Evolutionary conservation across 2,888 invertebrate species (phyloP).

Genomic region (Selenia dentaria): DNA sequence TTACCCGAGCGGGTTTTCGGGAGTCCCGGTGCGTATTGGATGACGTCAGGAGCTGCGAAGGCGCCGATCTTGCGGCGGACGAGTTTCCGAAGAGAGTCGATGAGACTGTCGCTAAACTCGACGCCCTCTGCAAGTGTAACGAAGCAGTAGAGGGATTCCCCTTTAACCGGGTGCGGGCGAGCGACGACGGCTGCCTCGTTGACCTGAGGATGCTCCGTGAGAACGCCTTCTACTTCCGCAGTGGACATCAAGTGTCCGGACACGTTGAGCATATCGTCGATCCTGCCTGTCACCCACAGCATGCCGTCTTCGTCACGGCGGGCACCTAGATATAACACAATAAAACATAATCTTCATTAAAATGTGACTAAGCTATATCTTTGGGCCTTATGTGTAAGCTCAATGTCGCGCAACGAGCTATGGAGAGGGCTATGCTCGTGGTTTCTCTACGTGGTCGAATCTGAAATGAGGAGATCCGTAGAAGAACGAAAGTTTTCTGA

Average conservation of each 20-base stretch:
- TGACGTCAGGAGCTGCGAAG: conserved; percentile 97
- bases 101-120: conserved; percentile 88
- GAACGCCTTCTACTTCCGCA: conserved; percentile 94
- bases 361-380: too few relatives aligned
- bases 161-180: conserved; percentile 97
- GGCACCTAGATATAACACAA: too few relatives aligned
- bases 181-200: conserved; percentile 98
- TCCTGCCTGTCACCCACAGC: conserved; percentile 97
- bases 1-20: conserved; percentile 99
- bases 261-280: conserved; percentile 99
- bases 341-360: too few relatives aligned
- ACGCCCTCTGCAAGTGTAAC: conserved; percentile 94
- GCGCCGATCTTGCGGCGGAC: conserved; percentile 97
- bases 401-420: too few relatives aligned
- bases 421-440: too few relatives aligned
- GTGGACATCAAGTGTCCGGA: conserved; percentile 99
- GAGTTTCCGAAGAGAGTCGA: conserved; percentile 89
- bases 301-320: conserved; percentile 97
- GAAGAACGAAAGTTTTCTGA: too few relatives aligned
- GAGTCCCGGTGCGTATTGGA: conserved; percentile 96
- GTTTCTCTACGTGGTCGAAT: too few relatives aligned
- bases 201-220: conserved; percentile 91
- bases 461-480: too few relatives aligned
- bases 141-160: conserved; percentile 98
- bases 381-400: too few relatives aligned